These are phyloP conservation scores for Drosophila truncata DNA, from an alignment of 1,140 invertebrate genomes.

Conservation along the genomic window DNA sequence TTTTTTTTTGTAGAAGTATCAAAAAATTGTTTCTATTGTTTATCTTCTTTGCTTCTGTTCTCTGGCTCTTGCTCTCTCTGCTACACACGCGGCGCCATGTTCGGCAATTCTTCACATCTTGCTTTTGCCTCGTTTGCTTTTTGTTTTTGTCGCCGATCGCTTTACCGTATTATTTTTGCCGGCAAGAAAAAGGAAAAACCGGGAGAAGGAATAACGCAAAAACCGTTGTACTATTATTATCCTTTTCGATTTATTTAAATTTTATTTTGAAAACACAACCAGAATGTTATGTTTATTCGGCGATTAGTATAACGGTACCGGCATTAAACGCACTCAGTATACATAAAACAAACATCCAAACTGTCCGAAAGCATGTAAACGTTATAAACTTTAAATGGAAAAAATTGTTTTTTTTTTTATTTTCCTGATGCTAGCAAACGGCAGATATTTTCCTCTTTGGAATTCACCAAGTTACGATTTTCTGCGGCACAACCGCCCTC, in stretches of 20 bases:
- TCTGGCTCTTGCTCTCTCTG: slow-evolving; percentile 8
- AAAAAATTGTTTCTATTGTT: slow-evolving; percentile 43
- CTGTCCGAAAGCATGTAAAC: slow-evolving; percentile 71
- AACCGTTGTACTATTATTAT: slow-evolving; percentile 6
- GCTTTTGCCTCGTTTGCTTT: slow-evolving; percentile 21
- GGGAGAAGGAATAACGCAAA: slow-evolving; percentile 3
- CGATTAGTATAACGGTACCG: neutral
- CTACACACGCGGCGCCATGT: slow-evolving; percentile 56
- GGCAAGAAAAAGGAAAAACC: slow-evolving; percentile 37
- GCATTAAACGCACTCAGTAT: neutral
- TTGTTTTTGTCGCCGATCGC: slow-evolving; percentile 22
- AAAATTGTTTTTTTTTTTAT: neutral
- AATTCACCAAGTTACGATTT: slow-evolving; percentile 4
- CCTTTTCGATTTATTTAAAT: slow-evolving; percentile 23
- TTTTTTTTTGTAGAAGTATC: slow-evolving; percentile 39
- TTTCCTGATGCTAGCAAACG: neutral
- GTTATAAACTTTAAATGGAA: slow-evolving; percentile 1
- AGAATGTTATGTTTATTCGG: slow-evolving; percentile 1
- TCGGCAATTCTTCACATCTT: slow-evolving; percentile 55
- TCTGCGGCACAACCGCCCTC: slow-evolving; percentile 5
- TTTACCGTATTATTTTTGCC: slow-evolving; percentile 37
- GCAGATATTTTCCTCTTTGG: neutral
- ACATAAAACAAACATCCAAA: slow-evolving; percentile 68
- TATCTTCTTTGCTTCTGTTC: slow-evolving; percentile 14
- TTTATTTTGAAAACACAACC: slow-evolving; percentile 11